phyloP scores from a whole-genome alignment of 2,797 vertebrate genomes.

The Botia kubotai region DNA sequence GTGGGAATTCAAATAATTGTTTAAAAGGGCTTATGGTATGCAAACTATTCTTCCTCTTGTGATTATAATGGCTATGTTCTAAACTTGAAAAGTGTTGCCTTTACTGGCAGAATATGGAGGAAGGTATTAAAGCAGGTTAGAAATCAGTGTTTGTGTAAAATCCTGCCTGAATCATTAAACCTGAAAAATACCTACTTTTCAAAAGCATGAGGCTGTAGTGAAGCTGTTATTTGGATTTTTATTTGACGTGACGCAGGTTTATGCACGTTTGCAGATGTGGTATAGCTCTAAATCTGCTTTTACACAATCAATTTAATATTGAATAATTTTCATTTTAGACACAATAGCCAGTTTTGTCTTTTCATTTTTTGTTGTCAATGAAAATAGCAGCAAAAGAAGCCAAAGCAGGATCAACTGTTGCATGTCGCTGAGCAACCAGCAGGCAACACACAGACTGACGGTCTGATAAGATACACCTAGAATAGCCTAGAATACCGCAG shows the following conservation, averaged over 20 bases:
- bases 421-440: not conserved
- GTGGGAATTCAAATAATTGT: too few species aligned
- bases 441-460: not conserved
- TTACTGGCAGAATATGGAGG: too few species aligned
- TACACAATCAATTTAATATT: not conserved
- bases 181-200: not conserved
- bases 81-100: too few species aligned
- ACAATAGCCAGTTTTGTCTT: not conserved
- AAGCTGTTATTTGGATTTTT: too few species aligned
- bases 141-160: too few species aligned
- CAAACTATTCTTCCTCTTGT: too few species aligned
- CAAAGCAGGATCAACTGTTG: not conserved
- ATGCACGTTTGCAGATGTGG: not conserved
- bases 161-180: not conserved
- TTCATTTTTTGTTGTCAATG: too few species aligned
- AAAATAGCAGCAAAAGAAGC: too few species aligned
- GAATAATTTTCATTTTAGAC: too few species aligned
- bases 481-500: not conserved
- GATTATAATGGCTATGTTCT: too few species aligned
- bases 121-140: too few species aligned
- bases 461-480: not conserved
- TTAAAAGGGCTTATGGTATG: too few species aligned
- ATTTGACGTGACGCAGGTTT: not conserved
- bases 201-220: not conserved
- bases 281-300: not conserved